phyloP scores from a whole-genome alignment of 2,888 invertebrate species.

The Phengaris arion region DNA sequence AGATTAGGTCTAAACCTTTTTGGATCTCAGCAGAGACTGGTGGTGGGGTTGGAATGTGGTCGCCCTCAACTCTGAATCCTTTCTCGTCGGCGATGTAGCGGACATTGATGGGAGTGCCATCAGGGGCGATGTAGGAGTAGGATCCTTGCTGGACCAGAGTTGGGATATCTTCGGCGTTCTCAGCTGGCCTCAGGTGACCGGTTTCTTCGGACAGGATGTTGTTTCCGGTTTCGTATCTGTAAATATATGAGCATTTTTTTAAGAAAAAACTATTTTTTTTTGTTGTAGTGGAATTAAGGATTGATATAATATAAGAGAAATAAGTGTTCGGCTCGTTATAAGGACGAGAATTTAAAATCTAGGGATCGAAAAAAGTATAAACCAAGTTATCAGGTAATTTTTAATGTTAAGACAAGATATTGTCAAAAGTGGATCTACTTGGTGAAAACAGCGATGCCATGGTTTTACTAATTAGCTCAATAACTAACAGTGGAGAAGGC shows the following conservation, averaged over 20 bases:
- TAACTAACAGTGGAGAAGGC: too few species aligned
- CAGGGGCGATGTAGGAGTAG: conserved; percentile 89
- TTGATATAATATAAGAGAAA: too few species aligned
- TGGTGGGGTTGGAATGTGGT: conserved; percentile 91
- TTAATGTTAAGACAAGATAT: too few species aligned
- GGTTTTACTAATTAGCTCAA: too few species aligned
- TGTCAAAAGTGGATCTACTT: too few species aligned
- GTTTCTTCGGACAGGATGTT: conserved; percentile 88
- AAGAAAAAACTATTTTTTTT: too few species aligned
- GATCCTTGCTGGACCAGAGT: conserved; percentile 88
- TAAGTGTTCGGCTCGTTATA: too few species aligned
- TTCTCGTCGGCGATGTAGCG: conserved; percentile 90
- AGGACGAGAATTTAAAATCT: too few species aligned
- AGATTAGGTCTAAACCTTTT: conserved; percentile 92
- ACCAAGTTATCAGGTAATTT: too few species aligned
- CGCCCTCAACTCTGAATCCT: conserved; percentile 89
- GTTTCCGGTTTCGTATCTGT: conserved; percentile 90
- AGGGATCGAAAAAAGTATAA: too few species aligned
- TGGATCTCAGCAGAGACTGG: conserved; percentile 91
- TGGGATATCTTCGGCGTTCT: conserved; percentile 79
- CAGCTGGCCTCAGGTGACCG: conserved; percentile 85
- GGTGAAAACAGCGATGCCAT: too few species aligned
- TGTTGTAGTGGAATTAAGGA: too few species aligned
- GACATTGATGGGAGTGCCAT: conserved; percentile 86
- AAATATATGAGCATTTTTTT: conserved; percentile 40